Evolutionary conservation across 2,888 invertebrate species (phyloP).

Genomic region (Sinodicranocentrus sp.): DNA sequence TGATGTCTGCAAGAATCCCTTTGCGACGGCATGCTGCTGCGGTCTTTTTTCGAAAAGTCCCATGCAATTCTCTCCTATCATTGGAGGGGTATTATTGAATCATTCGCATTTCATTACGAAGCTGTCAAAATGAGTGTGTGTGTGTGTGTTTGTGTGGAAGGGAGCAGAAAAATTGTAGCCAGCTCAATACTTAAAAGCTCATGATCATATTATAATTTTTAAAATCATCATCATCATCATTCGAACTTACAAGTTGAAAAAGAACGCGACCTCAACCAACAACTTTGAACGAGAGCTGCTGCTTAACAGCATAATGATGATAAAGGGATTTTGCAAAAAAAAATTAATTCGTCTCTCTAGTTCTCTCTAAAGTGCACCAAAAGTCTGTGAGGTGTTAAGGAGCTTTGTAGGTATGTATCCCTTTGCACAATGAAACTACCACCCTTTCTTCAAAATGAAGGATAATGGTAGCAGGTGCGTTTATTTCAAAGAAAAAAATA

Average conservation of each 20-base stretch:
- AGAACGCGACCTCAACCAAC: conserved; percentile 18
- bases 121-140: too few species aligned
- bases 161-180: neutral
- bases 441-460: neutral
- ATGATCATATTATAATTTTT: neutral
- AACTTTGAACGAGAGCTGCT: neutral
- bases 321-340: too few species aligned
- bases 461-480: neutral
- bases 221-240: neutral
- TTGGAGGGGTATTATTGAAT: conserved; percentile 13
- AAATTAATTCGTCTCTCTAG: too few species aligned
- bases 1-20: conserved; percentile 30
- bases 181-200: conserved; percentile 1
- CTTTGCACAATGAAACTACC: neutral
- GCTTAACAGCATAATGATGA: neutral
- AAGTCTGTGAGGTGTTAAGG: too few species aligned
- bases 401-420: too few species aligned
- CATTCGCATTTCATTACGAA: conserved; percentile 11
- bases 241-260: neutral
- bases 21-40: conserved; percentile 55
- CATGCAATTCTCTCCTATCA: conserved; percentile 18
- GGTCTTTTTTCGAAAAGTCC: conserved; percentile 28
- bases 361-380: too few species aligned
- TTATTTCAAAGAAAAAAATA: neutral
- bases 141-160: neutral